These are phyloP conservation scores for Sebastes kiyomatsui DNA, from an alignment of 2,797 vertebrate genomes.

Conservation along the genomic window DNA sequence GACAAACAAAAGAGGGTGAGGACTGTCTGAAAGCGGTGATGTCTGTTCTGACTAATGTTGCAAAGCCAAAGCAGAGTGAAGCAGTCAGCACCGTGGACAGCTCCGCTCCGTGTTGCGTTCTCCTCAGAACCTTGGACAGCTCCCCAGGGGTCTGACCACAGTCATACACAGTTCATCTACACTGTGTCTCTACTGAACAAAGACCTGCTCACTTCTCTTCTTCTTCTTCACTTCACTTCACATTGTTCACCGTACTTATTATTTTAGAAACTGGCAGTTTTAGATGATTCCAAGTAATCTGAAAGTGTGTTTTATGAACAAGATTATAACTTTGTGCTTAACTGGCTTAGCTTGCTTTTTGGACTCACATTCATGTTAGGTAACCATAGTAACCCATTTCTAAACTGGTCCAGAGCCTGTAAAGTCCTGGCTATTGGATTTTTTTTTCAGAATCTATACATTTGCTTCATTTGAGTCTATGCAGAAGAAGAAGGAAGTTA, in stretches of 20 bases:
- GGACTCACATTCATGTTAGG: neutral
- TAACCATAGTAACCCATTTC: slow-evolving; percentile 30
- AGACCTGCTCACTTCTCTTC: neutral
- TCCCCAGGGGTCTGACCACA: slow-evolving; percentile 7
- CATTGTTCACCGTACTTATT: neutral
- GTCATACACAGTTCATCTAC: neutral
- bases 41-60: slow-evolving; percentile 63
- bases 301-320: neutral
- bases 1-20: slow-evolving; percentile 61
- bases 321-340: slow-evolving; percentile 9
- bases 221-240: neutral
- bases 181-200: neutral
- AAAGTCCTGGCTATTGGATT: neutral
- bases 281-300: neutral
- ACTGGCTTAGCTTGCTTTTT: neutral
- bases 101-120: slow-evolving; percentile 13
- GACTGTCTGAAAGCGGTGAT: slow-evolving; percentile 48
- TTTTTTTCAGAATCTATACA: no score
- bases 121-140: slow-evolving; percentile 47
- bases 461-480: no score
- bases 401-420: neutral
- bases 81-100: slow-evolving; percentile 44
- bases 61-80: slow-evolving; percentile 36
- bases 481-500: no score
- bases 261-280: neutral